These are phyloP conservation scores for Drosophila virilis DNA, from an alignment of 1,140 invertebrate species.

Conservation along the genomic window DNA sequence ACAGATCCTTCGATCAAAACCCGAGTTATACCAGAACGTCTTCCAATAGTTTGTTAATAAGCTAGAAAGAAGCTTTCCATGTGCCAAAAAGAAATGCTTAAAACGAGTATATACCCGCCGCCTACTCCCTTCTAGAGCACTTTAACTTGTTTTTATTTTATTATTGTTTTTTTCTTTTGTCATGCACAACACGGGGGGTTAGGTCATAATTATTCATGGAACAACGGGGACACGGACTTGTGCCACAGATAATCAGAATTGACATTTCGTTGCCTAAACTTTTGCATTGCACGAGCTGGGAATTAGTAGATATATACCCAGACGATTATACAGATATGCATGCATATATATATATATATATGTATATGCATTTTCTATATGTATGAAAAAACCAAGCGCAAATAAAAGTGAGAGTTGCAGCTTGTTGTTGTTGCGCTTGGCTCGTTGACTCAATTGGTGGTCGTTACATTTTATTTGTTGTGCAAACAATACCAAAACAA, in stretches of 20 bases:
- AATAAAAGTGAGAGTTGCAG: constrained; percentile 67
- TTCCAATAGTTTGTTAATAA: too few relatives aligned
- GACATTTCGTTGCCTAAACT: constrained; percentile 71
- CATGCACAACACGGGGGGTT: constrained; percentile 49
- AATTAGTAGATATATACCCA: constrained; percentile 18
- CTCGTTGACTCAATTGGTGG: constrained; percentile 29
- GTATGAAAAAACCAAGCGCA: not conserved
- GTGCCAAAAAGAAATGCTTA: too few relatives aligned
- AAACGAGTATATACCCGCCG: too few relatives aligned
- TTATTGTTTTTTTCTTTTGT: constrained; percentile 4
- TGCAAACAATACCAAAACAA: constrained; percentile 44
- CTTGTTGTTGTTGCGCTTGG: not conserved
- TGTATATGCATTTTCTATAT: not conserved
- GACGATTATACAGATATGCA: constrained; percentile 12
- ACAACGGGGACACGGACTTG: constrained; percentile 30
- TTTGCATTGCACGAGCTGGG: constrained; percentile 36
- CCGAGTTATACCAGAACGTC: too few relatives aligned
- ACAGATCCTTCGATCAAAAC: too few relatives aligned
- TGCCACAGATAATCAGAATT: constrained; percentile 64
- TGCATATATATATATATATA: not conserved
- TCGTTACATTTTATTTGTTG: constrained; percentile 60
- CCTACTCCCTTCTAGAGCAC: too few relatives aligned
- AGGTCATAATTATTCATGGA: constrained; percentile 64
- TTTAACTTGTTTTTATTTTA: not conserved
- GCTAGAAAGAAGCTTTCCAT: too few relatives aligned